phyloP scores from a whole-genome alignment of 1,140 invertebrate genomes.

The Eulimnadia texana region DNA sequence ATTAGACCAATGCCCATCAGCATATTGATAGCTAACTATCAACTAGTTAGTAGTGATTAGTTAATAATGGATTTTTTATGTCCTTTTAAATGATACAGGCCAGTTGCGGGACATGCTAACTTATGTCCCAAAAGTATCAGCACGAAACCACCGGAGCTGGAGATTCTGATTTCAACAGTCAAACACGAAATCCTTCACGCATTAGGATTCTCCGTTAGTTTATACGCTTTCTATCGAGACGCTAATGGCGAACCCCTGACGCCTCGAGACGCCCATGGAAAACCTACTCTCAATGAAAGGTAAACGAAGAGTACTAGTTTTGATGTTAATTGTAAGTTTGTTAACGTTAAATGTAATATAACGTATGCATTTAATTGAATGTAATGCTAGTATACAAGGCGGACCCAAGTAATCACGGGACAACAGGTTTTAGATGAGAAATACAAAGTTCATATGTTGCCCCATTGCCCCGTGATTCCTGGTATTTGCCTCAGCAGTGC shows the following conservation, averaged over 20 bases:
- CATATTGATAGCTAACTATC: too few relatives aligned
- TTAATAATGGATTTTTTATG: too few relatives aligned
- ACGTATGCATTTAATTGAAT: too few relatives aligned
- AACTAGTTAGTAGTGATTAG: too few relatives aligned
- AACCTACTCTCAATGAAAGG: constrained; percentile 63
- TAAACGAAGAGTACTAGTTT: not conserved
- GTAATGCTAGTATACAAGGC: too few relatives aligned
- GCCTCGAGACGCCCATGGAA: constrained; percentile 63
- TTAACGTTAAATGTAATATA: not conserved
- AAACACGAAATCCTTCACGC: constrained; percentile 99
- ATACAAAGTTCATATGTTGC: too few relatives aligned
- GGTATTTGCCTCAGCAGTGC: too few relatives aligned
- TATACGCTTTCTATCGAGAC: constrained; percentile 89
- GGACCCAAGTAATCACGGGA: too few relatives aligned
- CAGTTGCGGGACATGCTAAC: constrained; percentile 96
- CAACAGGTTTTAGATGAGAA: too few relatives aligned
- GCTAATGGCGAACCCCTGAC: constrained; percentile 71
- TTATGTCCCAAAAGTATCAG: constrained; percentile 91
- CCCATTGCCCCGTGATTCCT: too few relatives aligned
- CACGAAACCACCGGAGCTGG: constrained; percentile 79
- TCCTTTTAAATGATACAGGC: too few relatives aligned
- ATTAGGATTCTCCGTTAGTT: constrained; percentile 83
- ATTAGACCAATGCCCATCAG: too few relatives aligned
- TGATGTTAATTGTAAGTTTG: not conserved
- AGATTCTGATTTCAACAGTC: constrained; percentile 86